Base-by-base conservation (phyloP, 92 coral and sea anemone species). In the Desmophyllum pertusum region DNA sequence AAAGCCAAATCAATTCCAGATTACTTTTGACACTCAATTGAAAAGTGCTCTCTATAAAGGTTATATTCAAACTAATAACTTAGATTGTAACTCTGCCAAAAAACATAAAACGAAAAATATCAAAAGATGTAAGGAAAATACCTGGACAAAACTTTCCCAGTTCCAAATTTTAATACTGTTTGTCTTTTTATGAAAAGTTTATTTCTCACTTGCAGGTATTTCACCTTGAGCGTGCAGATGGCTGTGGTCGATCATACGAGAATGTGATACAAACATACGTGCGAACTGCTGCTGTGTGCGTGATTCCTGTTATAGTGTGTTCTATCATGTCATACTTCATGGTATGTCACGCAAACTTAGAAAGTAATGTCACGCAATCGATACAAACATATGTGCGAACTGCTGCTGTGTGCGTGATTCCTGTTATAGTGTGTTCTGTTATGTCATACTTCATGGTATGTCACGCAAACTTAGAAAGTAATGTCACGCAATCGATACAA, bases 401-500 rank as follows among this genome's bases (percentile, higher is more conserved):
- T 33, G 67, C 85, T 43, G 80, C 91, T 41, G 9, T 76, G 73
- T 81, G 87, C 40, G 52, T 80, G 6, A 63, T 88, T 68, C 91
- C 91, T 0, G 83, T 88, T 38, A 52, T 76, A 46, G 45, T 83
- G 42, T 82, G 91, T 37, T 88, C 91, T 6, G 57, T 50, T 8
- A 88, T 88, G 91, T 67, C 91, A 19, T 82, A 88, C 79, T 88
- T 88, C 13, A 82, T 69, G 91, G 91, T 88, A 82, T 19, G 84
- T 70, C 4, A 48, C 8, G 43, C 30, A 50, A 75, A 3, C n/a
- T 4, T 17, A 52, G 14, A 5, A 50, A 35, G 21, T 23, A 73
- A 39, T 10, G 75, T 39, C 33, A 39, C 41, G 21, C 70, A 13
- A 65, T 5, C 21, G 6, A 18, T 65, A 11, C 86, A 81, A 68